These are phyloP conservation scores for Acanthosepion lycidas DNA, from an alignment of 2,888 invertebrate genomes.

Conservation along the genomic window DNA sequence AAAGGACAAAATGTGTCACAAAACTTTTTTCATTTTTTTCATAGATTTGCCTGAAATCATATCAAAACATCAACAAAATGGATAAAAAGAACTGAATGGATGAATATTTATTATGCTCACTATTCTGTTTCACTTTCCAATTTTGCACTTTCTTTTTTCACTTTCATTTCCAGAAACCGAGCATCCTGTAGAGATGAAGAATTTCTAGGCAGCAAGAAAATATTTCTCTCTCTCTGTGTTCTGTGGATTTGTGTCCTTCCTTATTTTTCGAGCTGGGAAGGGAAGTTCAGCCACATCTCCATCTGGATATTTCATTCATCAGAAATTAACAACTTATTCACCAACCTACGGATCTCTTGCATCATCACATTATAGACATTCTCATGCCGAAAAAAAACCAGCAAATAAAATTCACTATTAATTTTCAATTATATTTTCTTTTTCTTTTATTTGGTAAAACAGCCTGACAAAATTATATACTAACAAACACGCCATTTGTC, in stretches of 20 bases:
- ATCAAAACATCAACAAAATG: too few relatives aligned
- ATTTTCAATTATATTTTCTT: background rate
- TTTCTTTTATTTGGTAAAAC: background rate
- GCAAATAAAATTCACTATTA: background rate
- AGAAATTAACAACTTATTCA: constrained; percentile 8
- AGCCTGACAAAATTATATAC: too few relatives aligned
- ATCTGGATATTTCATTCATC: background rate
- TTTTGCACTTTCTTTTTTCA: background rate
- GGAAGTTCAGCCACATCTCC: background rate
- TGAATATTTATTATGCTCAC: background rate
- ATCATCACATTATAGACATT: background rate
- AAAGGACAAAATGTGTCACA: too few relatives aligned
- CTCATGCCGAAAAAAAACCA: background rate
- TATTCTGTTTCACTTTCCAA: background rate
- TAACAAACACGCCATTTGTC: too few relatives aligned
- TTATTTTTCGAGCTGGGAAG: background rate
- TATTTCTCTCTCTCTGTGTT: background rate
- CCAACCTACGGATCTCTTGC: background rate
- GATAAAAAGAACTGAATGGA: background rate
- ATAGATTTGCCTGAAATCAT: too few relatives aligned
- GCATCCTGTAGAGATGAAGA: background rate
- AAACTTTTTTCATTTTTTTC: too few relatives aligned
- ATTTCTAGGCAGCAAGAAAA: background rate
- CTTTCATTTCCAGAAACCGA: background rate
- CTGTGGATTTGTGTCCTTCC: background rate